These are phyloP conservation scores for Beris chalybata DNA, from an alignment of 2,888 invertebrate species.

Conservation along the genomic window DNA sequence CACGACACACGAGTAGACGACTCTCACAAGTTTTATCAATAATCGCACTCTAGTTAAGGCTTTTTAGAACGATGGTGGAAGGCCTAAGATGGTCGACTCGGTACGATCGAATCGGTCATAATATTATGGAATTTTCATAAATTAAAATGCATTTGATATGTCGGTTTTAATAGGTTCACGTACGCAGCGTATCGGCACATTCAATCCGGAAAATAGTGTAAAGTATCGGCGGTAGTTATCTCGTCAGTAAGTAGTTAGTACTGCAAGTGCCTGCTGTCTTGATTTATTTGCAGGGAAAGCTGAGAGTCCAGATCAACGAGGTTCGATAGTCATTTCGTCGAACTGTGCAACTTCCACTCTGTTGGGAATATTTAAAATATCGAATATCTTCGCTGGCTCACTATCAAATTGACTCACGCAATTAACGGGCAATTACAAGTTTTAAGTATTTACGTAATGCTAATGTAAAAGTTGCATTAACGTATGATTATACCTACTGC, in stretches of 20 bases:
- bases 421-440: conserved; percentile 2
- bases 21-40: conserved; percentile 28
- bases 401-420: conserved; percentile 25
- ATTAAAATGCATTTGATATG: conserved; percentile 15
- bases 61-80: neutral
- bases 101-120: conserved; percentile 19
- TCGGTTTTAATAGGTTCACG: conserved; percentile 15
- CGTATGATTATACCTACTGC: too few species aligned
- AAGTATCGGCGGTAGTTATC: neutral
- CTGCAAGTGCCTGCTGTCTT: conserved; percentile 13
- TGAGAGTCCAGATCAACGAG: conserved; percentile 21
- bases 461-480: too few species aligned
- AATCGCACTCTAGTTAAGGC: conserved; percentile 6
- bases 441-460: too few species aligned
- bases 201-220: too few species aligned
- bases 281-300: conserved; percentile 25
- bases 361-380: conserved; percentile 16
- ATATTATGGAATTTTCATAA: conserved; percentile 31
- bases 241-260: conserved; percentile 7
- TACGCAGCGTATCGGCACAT: too few species aligned
- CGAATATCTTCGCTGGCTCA: conserved; percentile 22
- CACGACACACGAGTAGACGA: conserved; percentile 21
- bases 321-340: conserved; percentile 23
- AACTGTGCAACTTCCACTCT: neutral
- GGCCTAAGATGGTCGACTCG: too few species aligned